Conservation (phyloP, 2,888 invertebrate genomes). For the Campoplex capitator region DNA sequence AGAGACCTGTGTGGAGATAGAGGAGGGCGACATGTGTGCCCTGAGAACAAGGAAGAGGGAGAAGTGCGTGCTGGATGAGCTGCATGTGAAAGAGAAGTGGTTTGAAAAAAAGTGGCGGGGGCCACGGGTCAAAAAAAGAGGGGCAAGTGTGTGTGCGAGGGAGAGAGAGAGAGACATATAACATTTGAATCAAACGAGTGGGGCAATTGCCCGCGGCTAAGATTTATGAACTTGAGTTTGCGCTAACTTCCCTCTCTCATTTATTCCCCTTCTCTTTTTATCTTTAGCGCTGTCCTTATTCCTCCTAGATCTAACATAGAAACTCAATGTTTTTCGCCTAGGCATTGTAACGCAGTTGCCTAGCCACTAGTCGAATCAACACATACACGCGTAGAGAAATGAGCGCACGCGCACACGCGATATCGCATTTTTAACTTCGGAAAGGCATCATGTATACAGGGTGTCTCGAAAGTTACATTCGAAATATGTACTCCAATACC, state of each 20-base stretch:
- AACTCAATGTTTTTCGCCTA: neutral
- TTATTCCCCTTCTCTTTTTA: conserved; percentile 85
- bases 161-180: conserved; percentile 53
- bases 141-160: conserved; percentile 56
- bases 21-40: conserved; percentile 60
- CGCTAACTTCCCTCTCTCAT: conserved; percentile 86
- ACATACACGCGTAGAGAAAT: neutral
- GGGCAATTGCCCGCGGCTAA: conserved; percentile 83
- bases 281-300: conserved; percentile 82
- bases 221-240: conserved; percentile 82
- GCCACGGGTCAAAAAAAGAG: conserved; percentile 42
- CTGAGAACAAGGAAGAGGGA: conserved; percentile 62
- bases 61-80: conserved; percentile 48
- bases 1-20: neutral
- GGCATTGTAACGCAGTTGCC: no score
- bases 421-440: neutral
- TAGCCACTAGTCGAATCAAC: neutral
- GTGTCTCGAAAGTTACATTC: neutral
- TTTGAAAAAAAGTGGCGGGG: conserved; percentile 12
- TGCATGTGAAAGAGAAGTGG: conserved; percentile 45
- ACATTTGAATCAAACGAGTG: conserved; percentile 48
- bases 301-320: conserved; percentile 19
- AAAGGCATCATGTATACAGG: neutral
- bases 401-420: neutral
- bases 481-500: neutral